phyloP scores from a whole-genome alignment of 2,797 vertebrate species.

The Chrysocyon brachyurus region DNA sequence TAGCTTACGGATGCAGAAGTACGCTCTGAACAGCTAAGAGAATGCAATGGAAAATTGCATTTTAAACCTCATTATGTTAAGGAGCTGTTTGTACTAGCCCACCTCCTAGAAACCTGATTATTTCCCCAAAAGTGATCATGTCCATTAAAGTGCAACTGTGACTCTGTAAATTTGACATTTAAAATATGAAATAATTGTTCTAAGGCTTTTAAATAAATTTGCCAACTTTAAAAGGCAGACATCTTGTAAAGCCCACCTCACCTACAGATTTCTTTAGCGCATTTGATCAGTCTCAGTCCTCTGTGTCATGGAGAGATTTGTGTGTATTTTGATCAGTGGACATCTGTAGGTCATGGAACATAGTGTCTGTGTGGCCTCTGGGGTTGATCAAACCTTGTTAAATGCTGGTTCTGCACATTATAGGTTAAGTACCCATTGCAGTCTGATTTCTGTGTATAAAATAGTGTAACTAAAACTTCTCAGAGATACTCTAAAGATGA shows the following conservation, averaged over 20 bases:
- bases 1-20: neutral
- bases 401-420: too few species aligned
- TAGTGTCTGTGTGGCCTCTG: neutral
- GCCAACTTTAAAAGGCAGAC: neutral
- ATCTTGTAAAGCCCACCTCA: neutral
- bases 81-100: neutral
- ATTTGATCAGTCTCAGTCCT: neutral
- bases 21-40: neutral
- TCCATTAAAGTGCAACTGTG: neutral
- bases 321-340: neutral
- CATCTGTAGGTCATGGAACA: fast-evolving
- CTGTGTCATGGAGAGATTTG: neutral
- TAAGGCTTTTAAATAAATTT: constrained; percentile 13
- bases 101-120: neutral
- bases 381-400: neutral
- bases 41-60: neutral
- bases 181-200: neutral
- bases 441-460: neutral
- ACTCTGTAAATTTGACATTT: neutral
- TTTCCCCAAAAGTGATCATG: neutral
- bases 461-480: neutral
- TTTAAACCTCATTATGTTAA: neutral
- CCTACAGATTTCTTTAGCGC: neutral
- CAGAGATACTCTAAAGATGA: neutral
- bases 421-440: neutral